Conservation (phyloP, 2,888 invertebrate species). For the Eudasyphora cyanicolor region DNA sequence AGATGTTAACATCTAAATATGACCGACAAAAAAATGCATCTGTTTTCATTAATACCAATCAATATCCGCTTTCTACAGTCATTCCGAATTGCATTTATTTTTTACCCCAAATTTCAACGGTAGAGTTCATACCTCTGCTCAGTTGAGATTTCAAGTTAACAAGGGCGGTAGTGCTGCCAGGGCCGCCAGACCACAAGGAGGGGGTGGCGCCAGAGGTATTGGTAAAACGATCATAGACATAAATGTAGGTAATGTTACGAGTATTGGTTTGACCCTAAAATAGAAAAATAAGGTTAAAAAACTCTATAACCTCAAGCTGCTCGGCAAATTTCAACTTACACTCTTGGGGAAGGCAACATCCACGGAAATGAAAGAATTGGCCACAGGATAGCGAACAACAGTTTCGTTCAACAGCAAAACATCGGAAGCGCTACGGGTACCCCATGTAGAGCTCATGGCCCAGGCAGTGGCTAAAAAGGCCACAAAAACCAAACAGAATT, state of each 20-base stretch:
- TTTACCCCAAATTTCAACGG: constrained; percentile 68
- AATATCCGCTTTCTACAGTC: not conserved
- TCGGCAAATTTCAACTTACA: constrained; percentile 64
- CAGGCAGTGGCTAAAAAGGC: constrained; percentile 68
- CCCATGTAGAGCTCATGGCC: constrained; percentile 69
- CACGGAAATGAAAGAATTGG: constrained; percentile 66
- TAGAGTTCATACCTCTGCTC: constrained; percentile 70
- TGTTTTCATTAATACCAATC: too few species aligned
- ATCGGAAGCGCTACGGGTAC: constrained; percentile 62
- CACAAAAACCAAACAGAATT: constrained; percentile 67
- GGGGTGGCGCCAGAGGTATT: constrained; percentile 71
- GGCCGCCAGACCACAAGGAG: constrained; percentile 70
- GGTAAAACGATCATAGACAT: constrained; percentile 71
- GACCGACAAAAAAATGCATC: too few species aligned
- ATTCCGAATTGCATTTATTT: constrained; percentile 18
- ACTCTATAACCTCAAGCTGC: not conserved
- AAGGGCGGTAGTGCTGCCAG: constrained; percentile 58
- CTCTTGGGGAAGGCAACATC: constrained; percentile 67
- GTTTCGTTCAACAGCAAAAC: constrained; percentile 64
- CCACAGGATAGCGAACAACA: constrained; percentile 65
- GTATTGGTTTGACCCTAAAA: constrained; percentile 63
- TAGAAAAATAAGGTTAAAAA: not conserved
- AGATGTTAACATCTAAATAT: too few species aligned
- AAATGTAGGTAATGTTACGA: constrained; percentile 66
- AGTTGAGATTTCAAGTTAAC: constrained; percentile 68